These are phyloP conservation scores for Pandion haliaetus DNA, from an alignment of 2,113 vertebrate genomes.

Conservation along the genomic window DNA sequence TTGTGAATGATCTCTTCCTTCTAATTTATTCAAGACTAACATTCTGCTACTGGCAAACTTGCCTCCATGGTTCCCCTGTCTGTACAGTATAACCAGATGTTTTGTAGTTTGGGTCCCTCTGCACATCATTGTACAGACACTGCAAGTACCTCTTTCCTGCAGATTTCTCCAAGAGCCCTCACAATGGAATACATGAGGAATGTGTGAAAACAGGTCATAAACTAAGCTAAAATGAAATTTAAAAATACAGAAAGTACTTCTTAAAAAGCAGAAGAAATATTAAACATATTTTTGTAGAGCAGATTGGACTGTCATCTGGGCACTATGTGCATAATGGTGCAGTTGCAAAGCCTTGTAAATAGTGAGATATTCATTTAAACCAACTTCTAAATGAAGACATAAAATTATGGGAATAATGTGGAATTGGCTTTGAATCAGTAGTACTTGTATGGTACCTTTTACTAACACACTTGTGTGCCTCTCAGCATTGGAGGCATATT, in stretches of 20 bases:
- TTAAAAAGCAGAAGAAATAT: slow-evolving; percentile 9
- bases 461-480: background rate
- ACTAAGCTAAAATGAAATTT: slow-evolving; percentile 23
- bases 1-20: slow-evolving; percentile 39
- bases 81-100: slow-evolving; percentile 57
- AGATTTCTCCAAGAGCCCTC: slow-evolving; percentile 36
- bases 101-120: slow-evolving; percentile 59
- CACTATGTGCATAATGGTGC: background rate
- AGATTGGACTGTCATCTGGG: background rate
- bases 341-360: background rate
- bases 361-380: background rate
- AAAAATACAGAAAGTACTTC: background rate
- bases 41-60: slow-evolving; percentile 64
- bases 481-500: background rate
- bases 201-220: slow-evolving; percentile 33
- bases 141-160: slow-evolving; percentile 28
- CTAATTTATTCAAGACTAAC: slow-evolving; percentile 68
- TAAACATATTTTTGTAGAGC: background rate
- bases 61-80: slow-evolving; percentile 24
- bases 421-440: background rate
- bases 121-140: slow-evolving; percentile 31
- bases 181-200: slow-evolving; percentile 10
- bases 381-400: background rate
- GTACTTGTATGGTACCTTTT: background rate
- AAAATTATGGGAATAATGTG: background rate